Base-by-base conservation (phyloP, 2,113 vertebrate genomes). In the Mungos mungo region DNA sequence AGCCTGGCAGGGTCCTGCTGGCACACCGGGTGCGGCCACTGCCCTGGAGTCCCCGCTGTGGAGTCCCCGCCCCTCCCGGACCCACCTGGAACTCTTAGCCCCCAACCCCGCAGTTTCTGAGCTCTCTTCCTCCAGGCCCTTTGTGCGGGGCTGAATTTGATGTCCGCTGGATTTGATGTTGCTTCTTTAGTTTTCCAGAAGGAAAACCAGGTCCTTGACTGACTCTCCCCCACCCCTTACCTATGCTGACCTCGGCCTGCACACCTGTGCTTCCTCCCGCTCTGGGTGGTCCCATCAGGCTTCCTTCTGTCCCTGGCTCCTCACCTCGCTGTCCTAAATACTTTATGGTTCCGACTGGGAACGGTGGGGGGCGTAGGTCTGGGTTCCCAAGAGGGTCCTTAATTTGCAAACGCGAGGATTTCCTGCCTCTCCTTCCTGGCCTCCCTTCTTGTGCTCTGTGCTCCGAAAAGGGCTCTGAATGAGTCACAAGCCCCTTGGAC, bases 281-380 rank as follows among this genome's bases (percentile, higher is more conserved):
- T 8, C 69, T 5, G 0, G 69, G n/a, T 19, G 0, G 0, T 23
- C 35, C 69, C 12, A 19, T 23, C 21, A 35, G 35, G 10, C 21
- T 19, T 5, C 2, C 19, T 13, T 65, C 11, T 1, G 33, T 18
- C 66, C 0, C 66, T 33, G 8, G 3, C 7, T 8, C 31, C 0
- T 15, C 10, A 6, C 29, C 65, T 15, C 68, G n/a, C 68, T 12
- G 68, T 66, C n/a, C 7, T 47, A 47, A 1, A 1, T 4, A 11
- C n/a, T 21, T 10, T 3, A n/a, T n/a, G n/a, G n/a, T 19, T n/a
- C 16, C 8, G 35, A 10, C 47, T 50, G 47, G 47, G 45, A 45
- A 50, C 47, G 45, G 9, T 2, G 47, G 9, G 47, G 52, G 18
- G 52, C 52, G 52, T n/a, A 18, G 52, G 52, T 6, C 52, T 6